phyloP scores from a whole-genome alignment of 1,140 invertebrate genomes.

The Drosophila leontia region DNA sequence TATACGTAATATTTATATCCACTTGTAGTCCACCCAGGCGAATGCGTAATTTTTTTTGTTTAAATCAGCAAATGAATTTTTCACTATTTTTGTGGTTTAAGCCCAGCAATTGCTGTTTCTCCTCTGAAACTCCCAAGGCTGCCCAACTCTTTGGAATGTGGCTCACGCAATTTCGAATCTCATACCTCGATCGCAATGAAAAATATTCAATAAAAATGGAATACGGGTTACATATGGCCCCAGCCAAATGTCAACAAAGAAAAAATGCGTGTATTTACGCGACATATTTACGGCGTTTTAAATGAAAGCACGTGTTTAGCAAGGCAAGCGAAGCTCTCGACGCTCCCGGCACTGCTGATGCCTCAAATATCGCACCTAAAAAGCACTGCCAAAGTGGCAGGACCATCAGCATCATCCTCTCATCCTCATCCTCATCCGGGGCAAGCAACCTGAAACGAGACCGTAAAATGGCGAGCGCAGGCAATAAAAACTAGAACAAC shows the following conservation, averaged over 20 bases:
- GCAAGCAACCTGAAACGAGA: slow-evolving; percentile 63
- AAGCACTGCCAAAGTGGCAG: slow-evolving; percentile 21
- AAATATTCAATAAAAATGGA: slow-evolving; percentile 61
- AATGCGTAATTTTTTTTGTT: neutral
- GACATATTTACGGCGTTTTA: slow-evolving; percentile 73
- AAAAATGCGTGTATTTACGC: slow-evolving; percentile 46
- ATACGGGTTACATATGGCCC: slow-evolving; percentile 47
- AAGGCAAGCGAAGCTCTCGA: slow-evolving; percentile 22
- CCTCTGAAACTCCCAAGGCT: neutral
- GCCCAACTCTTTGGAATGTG: slow-evolving; percentile 26
- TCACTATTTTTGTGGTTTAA: neutral
- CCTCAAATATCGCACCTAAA: slow-evolving; percentile 47
- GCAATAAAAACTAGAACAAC: slow-evolving; percentile 82
- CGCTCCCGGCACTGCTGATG: slow-evolving; percentile 20
- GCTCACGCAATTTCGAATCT: slow-evolving; percentile 29
- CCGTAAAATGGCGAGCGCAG: slow-evolving; percentile 73
- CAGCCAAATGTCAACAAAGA: slow-evolving; percentile 44
- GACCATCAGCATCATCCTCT: slow-evolving; percentile 26
- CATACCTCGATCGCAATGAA: slow-evolving; percentile 33
- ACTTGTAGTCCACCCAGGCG: neutral
- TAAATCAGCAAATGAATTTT: neutral
- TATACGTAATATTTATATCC: neutral
- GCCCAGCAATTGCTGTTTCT: too few species aligned
- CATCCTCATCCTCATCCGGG: slow-evolving; percentile 9
- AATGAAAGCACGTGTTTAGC: slow-evolving; percentile 75